Evolutionary conservation across 2,113 vertebrate genomes (phyloP).

Genomic region (Cyanoliseus patagonus): DNA sequence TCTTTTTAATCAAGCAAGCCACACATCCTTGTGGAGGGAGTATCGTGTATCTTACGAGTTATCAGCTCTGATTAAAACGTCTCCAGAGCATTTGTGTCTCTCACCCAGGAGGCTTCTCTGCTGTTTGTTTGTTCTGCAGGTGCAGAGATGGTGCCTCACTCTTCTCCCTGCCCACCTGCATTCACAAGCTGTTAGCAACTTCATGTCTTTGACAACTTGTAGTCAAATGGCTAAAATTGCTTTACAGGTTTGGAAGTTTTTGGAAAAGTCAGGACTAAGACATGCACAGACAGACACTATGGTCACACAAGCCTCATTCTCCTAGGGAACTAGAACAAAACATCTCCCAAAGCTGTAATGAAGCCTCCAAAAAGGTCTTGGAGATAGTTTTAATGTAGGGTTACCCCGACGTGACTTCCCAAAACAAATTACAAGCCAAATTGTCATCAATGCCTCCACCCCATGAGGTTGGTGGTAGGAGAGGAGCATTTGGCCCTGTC

Average conservation of each 20-base stretch:
- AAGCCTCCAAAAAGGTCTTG: not conserved
- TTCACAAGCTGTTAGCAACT: not conserved
- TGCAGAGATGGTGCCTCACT: not conserved
- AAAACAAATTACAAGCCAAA: not conserved
- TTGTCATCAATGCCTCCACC: not conserved
- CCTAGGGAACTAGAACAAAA: not conserved
- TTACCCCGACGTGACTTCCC: not conserved
- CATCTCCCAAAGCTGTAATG: not conserved
- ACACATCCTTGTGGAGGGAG: not conserved
- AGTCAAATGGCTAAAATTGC: not conserved
- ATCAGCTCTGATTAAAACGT: not conserved
- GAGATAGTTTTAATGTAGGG: not conserved
- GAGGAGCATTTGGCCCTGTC: not conserved
- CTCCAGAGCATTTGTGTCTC: not conserved
- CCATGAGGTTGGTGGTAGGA: not conserved
- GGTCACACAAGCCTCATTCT: not conserved
- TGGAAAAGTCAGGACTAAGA: not conserved
- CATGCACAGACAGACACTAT: not conserved
- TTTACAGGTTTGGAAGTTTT: not conserved
- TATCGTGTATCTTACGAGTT: not conserved
- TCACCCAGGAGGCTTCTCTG: not conserved
- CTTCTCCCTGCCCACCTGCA: not conserved
- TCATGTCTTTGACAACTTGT: not conserved
- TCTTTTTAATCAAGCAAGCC: not conserved
- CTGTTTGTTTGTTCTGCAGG: not conserved